phyloP scores from a whole-genome alignment of 2,113 vertebrate species.

The Poeciliopsis turrubarensis region DNA sequence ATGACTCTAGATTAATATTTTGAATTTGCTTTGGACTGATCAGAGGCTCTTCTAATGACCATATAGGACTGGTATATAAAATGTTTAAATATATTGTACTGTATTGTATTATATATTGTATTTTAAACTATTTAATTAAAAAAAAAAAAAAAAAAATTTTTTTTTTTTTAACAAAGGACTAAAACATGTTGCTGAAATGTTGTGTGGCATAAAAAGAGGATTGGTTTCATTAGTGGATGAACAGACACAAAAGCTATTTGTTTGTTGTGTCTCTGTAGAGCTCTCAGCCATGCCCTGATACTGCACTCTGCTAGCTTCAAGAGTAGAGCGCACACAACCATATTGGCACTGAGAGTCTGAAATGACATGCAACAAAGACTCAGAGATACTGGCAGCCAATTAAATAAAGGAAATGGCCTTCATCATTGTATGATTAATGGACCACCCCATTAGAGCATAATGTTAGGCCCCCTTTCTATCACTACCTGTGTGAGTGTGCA shows the following conservation, averaged over 20 bases:
- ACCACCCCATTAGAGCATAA: constrained; percentile 73
- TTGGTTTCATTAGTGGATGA: constrained; percentile 18
- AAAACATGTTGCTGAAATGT: constrained; percentile 1
- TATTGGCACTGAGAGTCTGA: constrained; percentile 44
- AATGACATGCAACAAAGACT: constrained; percentile 74
- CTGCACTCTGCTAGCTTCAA: constrained; percentile 46
- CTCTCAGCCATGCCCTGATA: constrained; percentile 45
- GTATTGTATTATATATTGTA: too few relatives aligned
- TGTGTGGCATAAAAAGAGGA: background rate
- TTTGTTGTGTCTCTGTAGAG: constrained; percentile 62
- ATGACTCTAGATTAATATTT: background rate
- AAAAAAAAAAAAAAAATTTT: too few relatives aligned
- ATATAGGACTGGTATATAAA: background rate
- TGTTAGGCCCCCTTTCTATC: constrained; percentile 44
- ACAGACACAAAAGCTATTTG: constrained; percentile 69
- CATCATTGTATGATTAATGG: constrained; percentile 81
- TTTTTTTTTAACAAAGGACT: background rate
- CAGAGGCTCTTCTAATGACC: background rate
- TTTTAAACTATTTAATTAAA: background rate
- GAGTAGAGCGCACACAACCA: constrained; percentile 36
- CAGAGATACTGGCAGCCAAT: constrained; percentile 68
- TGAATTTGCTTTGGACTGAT: background rate
- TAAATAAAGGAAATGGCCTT: constrained; percentile 79
- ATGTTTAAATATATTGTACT: background rate
- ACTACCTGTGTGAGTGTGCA: constrained; percentile 70